Conservation (phyloP, 2,888 invertebrate genomes). For the Caenorhabditis auriculariae region DNA sequence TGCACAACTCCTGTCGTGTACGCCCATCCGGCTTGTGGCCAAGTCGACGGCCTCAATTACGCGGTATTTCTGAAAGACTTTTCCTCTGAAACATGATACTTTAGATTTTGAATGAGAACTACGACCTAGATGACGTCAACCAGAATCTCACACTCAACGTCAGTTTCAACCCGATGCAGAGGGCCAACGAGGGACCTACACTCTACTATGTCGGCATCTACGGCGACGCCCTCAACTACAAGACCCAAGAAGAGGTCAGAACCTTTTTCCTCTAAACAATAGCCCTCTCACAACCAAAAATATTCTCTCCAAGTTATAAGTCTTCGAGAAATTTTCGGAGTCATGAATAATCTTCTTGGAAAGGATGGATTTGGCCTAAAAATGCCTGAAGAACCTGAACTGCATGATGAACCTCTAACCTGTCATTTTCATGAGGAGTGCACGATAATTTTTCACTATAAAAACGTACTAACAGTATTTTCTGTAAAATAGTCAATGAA, state of each 20-base stretch:
- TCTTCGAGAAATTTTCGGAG: too few species aligned
- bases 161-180: conserved; percentile 38
- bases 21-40: conserved; percentile 50
- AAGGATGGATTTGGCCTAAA: too few species aligned
- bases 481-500: too few species aligned
- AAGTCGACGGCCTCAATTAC: conserved; percentile 28
- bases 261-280: too few species aligned
- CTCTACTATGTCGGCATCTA: conserved; percentile 55
- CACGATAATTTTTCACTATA: too few species aligned
- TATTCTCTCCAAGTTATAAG: too few species aligned
- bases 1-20: conserved; percentile 27
- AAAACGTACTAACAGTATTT: too few species aligned
- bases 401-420: too few species aligned
- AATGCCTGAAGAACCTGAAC: too few species aligned
- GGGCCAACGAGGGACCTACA: conserved; percentile 29
- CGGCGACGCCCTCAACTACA: conserved; percentile 45
- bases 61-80: conserved; percentile 2
- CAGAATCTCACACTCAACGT: conserved; percentile 48
- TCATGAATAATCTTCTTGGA: too few species aligned
- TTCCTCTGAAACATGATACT: neutral
- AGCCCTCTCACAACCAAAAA: too few species aligned
- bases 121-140: conserved; percentile 20
- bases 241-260: conserved; percentile 37
- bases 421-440: too few species aligned
- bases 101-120: conserved; percentile 15